Conservation (phyloP, 2,888 invertebrate genomes). For the Mythimna vitellina region DNA sequence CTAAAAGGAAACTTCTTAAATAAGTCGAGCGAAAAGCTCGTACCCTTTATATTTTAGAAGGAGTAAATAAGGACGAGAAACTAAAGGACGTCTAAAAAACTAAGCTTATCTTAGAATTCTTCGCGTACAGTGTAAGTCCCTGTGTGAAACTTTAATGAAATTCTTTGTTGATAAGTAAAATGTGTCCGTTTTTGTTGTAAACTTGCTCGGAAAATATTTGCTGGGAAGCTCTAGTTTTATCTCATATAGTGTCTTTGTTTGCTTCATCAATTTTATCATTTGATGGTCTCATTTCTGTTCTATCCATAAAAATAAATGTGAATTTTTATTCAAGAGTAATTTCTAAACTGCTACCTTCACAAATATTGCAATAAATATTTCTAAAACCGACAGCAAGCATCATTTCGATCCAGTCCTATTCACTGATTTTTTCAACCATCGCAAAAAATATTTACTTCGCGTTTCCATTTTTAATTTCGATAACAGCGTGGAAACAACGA, state of each 20-base stretch:
- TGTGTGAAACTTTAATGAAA: conserved; percentile 65
- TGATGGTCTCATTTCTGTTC: not conserved
- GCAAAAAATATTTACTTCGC: conserved; percentile 33
- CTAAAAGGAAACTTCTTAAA: conserved; percentile 11
- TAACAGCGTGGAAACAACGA: conserved; percentile 32
- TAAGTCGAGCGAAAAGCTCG: conserved; percentile 26
- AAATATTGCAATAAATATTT: conserved; percentile 11
- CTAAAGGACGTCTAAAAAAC: conserved; percentile 62
- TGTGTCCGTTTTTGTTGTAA: conserved; percentile 56
- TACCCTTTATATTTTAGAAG: conserved; percentile 38
- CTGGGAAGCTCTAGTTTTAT: conserved; percentile 35
- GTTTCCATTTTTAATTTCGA: conserved; percentile 52
- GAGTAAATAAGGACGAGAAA: conserved; percentile 60
- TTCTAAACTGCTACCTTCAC: conserved; percentile 3
- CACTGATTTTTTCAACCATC: conserved; percentile 9
- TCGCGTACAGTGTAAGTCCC: conserved; percentile 57
- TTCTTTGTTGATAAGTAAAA: conserved; percentile 66
- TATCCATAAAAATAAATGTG: not conserved
- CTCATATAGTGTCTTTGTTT: conserved; percentile 19
- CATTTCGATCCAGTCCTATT: conserved; percentile 15
- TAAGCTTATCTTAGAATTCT: conserved; percentile 66
- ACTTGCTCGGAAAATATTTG: conserved; percentile 49
- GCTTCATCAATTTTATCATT: conserved; percentile 15
- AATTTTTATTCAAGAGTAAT: not conserved
- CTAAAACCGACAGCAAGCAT: conserved; percentile 12